phyloP scores from a whole-genome alignment of 1,140 invertebrate genomes.

The Mizuhopecten yessoensis region DNA sequence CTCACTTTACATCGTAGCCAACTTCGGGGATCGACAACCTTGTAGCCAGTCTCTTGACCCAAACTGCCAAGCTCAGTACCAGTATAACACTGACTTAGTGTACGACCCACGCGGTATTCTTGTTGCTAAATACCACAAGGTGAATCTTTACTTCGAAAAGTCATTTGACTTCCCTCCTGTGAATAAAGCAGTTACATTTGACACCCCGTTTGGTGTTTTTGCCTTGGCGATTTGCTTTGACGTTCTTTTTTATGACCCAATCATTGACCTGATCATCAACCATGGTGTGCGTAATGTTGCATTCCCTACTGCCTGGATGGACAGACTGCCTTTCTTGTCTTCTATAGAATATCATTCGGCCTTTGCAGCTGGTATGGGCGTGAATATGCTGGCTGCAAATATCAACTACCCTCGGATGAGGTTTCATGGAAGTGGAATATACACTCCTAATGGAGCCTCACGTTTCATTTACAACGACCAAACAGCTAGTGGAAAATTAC shows the following conservation, averaged over 20 bases:
- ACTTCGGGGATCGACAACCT: slow-evolving; percentile 87
- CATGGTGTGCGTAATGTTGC: slow-evolving; percentile 87
- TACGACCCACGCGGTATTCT: slow-evolving; percentile 87
- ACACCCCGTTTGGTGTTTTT: slow-evolving; percentile 92
- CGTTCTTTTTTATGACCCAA: slow-evolving; percentile 87
- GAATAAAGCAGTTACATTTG: slow-evolving; percentile 69
- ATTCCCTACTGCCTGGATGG: slow-evolving; percentile 89
- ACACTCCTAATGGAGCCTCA: slow-evolving; percentile 62
- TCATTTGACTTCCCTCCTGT: slow-evolving; percentile 85
- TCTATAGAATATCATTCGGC: slow-evolving; percentile 84
- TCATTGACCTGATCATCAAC: slow-evolving; percentile 84
- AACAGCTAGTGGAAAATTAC: slow-evolving; percentile 20
- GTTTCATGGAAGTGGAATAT: slow-evolving; percentile 86
- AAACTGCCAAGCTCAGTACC: slow-evolving; percentile 84
- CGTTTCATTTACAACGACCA: slow-evolving; percentile 59
- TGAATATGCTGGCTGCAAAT: slow-evolving; percentile 86
- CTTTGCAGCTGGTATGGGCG: slow-evolving; percentile 85
- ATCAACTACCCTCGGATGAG: slow-evolving; percentile 84
- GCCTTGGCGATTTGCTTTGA: slow-evolving; percentile 91
- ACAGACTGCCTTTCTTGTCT: slow-evolving; percentile 88
- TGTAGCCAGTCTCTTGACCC: slow-evolving; percentile 83
- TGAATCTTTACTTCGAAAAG: slow-evolving; percentile 84
- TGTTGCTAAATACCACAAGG: slow-evolving; percentile 89
- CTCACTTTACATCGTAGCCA: slow-evolving; percentile 88
- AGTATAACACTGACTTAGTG: slow-evolving; percentile 91